phyloP scores from a whole-genome alignment of 2,888 invertebrate genomes.

The Drosophila formosana region DNA sequence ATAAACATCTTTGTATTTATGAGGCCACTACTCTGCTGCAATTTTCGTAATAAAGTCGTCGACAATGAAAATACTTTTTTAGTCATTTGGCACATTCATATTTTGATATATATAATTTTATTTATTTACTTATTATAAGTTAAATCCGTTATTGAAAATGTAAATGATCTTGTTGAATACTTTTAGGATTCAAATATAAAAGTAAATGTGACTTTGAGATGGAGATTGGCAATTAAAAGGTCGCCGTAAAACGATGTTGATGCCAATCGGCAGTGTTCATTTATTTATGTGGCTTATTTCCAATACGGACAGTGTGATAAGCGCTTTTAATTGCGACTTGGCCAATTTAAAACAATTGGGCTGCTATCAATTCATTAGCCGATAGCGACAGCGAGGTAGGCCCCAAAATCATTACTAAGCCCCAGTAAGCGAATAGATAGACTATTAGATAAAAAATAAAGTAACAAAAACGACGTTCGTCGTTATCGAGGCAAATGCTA shows the following conservation, averaged over 20 bases:
- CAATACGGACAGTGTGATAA: slow-evolving; percentile 19
- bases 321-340: slow-evolving; percentile 24
- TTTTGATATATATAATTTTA: no score
- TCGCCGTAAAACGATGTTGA: background rate
- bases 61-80: no score
- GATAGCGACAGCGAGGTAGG: slow-evolving; percentile 35
- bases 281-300: background rate
- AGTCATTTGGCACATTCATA: no score
- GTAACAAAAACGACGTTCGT: background rate
- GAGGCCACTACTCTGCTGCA: no score
- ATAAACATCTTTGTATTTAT: no score
- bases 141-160: no score
- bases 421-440: slow-evolving; percentile 9
- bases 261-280: background rate
- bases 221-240: background rate
- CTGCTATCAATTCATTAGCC: slow-evolving; percentile 23
- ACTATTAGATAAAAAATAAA: slow-evolving; percentile 20
- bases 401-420: slow-evolving; percentile 27
- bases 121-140: no score
- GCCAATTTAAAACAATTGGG: slow-evolving; percentile 18
- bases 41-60: no score
- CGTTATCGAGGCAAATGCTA: slow-evolving; percentile 30
- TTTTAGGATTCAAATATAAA: no score
- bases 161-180: no score
- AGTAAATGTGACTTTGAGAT: background rate